phyloP scores from a whole-genome alignment of 2,797 vertebrate genomes.

The Pseudochirops corinnae region DNA sequence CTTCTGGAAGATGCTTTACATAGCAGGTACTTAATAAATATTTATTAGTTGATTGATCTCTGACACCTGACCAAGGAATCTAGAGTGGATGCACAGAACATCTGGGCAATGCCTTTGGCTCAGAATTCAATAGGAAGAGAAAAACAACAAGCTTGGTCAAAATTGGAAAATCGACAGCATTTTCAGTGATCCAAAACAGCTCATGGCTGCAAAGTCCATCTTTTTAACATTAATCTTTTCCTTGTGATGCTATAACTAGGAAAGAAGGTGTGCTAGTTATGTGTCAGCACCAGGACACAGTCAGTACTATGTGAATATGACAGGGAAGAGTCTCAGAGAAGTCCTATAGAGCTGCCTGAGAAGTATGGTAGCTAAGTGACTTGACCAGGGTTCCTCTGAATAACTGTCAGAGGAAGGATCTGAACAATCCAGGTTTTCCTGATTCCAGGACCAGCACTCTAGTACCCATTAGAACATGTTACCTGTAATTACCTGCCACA shows the following conservation, averaged over 20 bases:
- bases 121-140: background rate
- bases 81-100: background rate
- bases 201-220: background rate
- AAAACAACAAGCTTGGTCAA: background rate
- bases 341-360: background rate
- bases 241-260: background rate
- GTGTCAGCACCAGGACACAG: background rate
- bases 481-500: background rate
- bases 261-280: background rate
- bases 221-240: background rate
- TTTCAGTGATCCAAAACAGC: background rate
- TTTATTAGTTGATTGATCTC: background rate
- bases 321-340: background rate
- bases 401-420: background rate
- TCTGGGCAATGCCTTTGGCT: background rate
- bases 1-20: background rate
- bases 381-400: background rate
- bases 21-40: background rate
- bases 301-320: background rate
- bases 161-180: background rate
- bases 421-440: background rate
- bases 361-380: background rate
- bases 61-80: background rate
- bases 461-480: background rate
- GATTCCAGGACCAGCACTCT: background rate